These are phyloP conservation scores for Cydia pomonella DNA, from an alignment of 1,140 invertebrate species.

Conservation along the genomic window DNA sequence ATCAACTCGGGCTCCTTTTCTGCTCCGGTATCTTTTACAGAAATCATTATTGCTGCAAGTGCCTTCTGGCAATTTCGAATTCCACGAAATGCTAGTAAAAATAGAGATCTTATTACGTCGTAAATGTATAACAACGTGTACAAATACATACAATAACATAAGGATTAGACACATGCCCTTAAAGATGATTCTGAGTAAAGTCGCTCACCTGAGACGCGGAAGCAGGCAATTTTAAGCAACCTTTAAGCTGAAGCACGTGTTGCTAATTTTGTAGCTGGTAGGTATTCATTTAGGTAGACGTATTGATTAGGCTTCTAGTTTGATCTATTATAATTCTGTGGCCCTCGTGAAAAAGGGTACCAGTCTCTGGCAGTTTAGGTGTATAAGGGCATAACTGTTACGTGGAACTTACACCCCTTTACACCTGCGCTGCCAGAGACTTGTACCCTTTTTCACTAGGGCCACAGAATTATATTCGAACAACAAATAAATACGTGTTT, in stretches of 20 bases:
- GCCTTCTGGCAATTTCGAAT: conserved; percentile 1
- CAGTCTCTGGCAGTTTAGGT: no score
- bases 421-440: no score
- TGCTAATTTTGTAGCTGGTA: neutral
- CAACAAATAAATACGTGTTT: no score
- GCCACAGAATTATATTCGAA: no score
- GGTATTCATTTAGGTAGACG: no score
- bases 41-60: conserved; percentile 17
- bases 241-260: neutral
- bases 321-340: no score
- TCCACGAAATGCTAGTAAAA: conserved; percentile 19
- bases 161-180: neutral
- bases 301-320: no score
- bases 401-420: no score
- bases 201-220: neutral
- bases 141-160: neutral
- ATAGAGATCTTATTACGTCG: neutral
- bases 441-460: no score
- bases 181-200: neutral
- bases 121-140: conserved; percentile 3
- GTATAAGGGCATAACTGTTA: no score
- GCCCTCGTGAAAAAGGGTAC: no score
- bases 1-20: conserved; percentile 49
- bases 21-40: conserved; percentile 11
- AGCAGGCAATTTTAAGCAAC: neutral